phyloP scores from a whole-genome alignment of 2,113 vertebrate genomes.

The Saguinus imperator region DNA sequence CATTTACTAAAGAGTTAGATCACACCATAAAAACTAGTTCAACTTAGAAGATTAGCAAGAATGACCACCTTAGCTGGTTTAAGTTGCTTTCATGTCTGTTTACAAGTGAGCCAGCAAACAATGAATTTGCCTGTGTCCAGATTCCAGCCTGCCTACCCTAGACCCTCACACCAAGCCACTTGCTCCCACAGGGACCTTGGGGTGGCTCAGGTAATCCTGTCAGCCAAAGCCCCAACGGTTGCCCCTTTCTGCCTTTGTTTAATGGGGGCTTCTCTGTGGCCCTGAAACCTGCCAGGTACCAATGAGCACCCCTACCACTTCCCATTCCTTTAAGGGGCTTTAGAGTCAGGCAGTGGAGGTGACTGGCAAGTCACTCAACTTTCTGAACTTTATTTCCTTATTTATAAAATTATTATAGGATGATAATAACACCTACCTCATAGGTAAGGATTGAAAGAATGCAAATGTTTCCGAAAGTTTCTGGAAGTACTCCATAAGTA shows the following conservation, averaged over 20 bases:
- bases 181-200: not conserved
- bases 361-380: not conserved
- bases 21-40: not conserved
- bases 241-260: not conserved
- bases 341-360: not conserved
- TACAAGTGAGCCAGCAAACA: not conserved
- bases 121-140: not conserved
- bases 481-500: not conserved
- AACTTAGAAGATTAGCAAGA: not conserved
- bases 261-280: not conserved
- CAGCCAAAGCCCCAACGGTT: not conserved
- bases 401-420: not conserved
- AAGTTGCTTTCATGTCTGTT: not conserved
- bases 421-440: not conserved
- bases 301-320: not conserved
- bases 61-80: not conserved
- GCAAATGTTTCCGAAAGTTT: not conserved
- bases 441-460: not conserved
- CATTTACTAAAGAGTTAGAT: not conserved
- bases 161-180: not conserved
- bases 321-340: not conserved
- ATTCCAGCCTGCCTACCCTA: not conserved
- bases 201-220: not conserved
- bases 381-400: not conserved
- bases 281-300: not conserved